These are phyloP conservation scores for Salvelinus alpinus DNA, from an alignment of 2,113 vertebrate species.

Conservation along the genomic window DNA sequence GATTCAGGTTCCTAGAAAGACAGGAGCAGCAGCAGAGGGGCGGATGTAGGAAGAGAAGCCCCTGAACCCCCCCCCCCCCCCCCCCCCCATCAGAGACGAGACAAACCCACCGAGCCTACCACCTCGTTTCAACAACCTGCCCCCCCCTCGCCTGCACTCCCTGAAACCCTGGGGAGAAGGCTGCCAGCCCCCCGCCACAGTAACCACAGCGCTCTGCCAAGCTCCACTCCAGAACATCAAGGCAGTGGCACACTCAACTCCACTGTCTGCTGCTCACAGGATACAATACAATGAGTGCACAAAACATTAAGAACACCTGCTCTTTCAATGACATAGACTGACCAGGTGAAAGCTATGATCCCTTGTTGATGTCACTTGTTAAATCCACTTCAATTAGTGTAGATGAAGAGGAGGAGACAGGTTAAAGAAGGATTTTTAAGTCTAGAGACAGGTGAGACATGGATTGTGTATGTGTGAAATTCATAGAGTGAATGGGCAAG, in stretches of 20 bases:
- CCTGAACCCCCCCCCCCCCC: slow-evolving; percentile 40
- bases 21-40: slow-evolving; percentile 27
- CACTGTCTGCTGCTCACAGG: not conserved
- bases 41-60: slow-evolving; percentile 34
- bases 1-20: slow-evolving; percentile 74
- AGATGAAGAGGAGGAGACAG: no score
- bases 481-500: no score
- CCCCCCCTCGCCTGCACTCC: slow-evolving; percentile 50
- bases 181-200: slow-evolving; percentile 60
- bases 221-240: slow-evolving; percentile 48
- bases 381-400: no score
- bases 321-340: no score
- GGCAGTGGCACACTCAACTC: slow-evolving; percentile 18
- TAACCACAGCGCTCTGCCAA: slow-evolving; percentile 53
- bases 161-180: slow-evolving; percentile 50
- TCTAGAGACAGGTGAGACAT: no score
- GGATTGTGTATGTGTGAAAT: no score
- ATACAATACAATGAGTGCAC: slow-evolving; percentile 16
- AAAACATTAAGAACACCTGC: no score
- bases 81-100: slow-evolving; percentile 30
- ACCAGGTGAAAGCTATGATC: no score
- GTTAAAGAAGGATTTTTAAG: no score
- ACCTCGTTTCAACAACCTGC: slow-evolving; percentile 54
- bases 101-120: slow-evolving; percentile 67
- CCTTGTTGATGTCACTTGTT: no score